Conservation (phyloP, 1,140 invertebrate genomes). For the Rhyzopertha dominica region DNA sequence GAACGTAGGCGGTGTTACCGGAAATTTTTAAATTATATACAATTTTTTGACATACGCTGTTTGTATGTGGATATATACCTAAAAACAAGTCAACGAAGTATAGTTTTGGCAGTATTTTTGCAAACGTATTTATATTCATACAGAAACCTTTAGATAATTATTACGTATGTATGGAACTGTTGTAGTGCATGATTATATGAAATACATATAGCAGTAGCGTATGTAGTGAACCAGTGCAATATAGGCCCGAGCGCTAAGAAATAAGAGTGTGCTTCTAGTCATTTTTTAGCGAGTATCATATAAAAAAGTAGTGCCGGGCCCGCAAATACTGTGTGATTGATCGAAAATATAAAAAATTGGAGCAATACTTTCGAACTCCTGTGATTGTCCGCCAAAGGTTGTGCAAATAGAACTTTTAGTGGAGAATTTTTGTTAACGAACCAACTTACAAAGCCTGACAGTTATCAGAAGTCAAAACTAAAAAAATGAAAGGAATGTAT, state of each 20-base stretch:
- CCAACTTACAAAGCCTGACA: too few relatives aligned
- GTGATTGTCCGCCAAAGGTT: conserved; percentile 17
- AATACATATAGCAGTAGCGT: conserved; percentile 4
- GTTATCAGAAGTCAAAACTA: too few relatives aligned
- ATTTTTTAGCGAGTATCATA: conserved; percentile 32
- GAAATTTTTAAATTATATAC: conserved; percentile 10
- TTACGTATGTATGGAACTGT: conserved; percentile 16
- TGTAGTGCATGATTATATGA: not conserved
- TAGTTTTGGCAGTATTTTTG: conserved; percentile 46
- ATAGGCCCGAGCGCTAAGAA: conserved; percentile 34
- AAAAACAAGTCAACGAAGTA: conserved; percentile 32
- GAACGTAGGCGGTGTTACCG: too few relatives aligned
- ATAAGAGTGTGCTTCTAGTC: conserved; percentile 46
- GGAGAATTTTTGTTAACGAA: too few relatives aligned
- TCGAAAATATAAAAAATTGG: not conserved
- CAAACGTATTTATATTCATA: conserved; percentile 37
- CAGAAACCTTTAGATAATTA: too few relatives aligned
- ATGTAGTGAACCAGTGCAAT: conserved; percentile 38
- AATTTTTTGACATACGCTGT: conserved; percentile 1
- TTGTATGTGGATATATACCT: conserved; percentile 15
- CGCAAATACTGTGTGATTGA: conserved; percentile 1
- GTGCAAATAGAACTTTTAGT: too few relatives aligned
- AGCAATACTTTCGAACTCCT: conserved; percentile 6
- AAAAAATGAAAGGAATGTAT: too few relatives aligned
- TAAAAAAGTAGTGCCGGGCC: conserved; percentile 31